These are phyloP conservation scores for Augiades crinisus DNA, from an alignment of 2,888 invertebrate species.

Conservation along the genomic window DNA sequence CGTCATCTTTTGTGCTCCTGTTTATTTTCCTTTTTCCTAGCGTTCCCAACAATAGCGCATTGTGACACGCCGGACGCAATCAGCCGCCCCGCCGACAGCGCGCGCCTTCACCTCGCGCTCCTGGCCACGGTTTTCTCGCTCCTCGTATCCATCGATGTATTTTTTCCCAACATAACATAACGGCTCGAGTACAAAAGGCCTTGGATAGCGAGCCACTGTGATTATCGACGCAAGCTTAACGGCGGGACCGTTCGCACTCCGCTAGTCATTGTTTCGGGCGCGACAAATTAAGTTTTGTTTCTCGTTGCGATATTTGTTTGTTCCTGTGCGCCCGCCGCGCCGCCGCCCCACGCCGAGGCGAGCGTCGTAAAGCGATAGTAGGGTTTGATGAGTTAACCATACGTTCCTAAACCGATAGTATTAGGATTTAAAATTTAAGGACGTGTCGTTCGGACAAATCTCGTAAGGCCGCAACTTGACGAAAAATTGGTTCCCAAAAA, in stretches of 20 bases:
- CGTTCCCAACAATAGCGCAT: slow-evolving; percentile 21
- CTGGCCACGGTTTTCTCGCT: background rate
- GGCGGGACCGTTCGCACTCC: background rate
- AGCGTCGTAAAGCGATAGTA: background rate
- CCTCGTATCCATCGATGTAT: slow-evolving; percentile 12
- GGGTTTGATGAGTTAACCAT: too few relatives aligned
- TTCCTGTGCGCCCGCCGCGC: background rate
- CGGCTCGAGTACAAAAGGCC: background rate
- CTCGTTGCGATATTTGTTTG: slow-evolving; percentile 1
- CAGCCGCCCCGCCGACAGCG: slow-evolving; percentile 2
- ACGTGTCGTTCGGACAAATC: too few relatives aligned
- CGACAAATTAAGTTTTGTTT: slow-evolving; percentile 24
- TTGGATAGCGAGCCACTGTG: background rate
- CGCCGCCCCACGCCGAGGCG: background rate
- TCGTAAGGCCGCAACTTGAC: too few relatives aligned
- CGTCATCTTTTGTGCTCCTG: slow-evolving; percentile 13
- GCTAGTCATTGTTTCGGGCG: slow-evolving; percentile 12
- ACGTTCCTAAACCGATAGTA: too few relatives aligned
- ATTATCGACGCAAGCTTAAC: too few relatives aligned
- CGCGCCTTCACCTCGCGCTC: background rate
- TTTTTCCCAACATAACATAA: background rate
- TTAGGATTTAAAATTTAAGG: too few relatives aligned
- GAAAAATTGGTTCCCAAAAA: too few relatives aligned
- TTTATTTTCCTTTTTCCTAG: slow-evolving; percentile 20
- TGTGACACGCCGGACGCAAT: slow-evolving; percentile 23